Evolutionary conservation across 2,113 vertebrate species (phyloP), one percentile per base, ranked within the genome.

Genomic region (Leptobrachium ailaonicum): DNA sequence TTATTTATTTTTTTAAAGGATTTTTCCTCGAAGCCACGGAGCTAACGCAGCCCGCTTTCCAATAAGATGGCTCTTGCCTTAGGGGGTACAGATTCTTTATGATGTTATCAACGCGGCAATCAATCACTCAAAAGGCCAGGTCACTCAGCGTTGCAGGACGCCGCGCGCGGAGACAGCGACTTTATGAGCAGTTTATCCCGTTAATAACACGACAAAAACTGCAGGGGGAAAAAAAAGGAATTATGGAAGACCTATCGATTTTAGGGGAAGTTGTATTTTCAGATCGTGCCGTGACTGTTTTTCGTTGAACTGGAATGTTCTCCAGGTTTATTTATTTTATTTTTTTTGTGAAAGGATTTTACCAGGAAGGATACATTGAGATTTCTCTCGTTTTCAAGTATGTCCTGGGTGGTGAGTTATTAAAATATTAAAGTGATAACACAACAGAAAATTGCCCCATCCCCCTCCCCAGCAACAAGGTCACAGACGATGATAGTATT

Each of bases 91-190:
- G 58, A 78, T 78, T 63, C 68, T 69, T 71, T 78, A 78, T 71
- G 76, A 78, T 78, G 76, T 78, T 78, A 78, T 78, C 76, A 63
- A 43, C 68, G 47, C 60, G 9, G 68, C 67, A 50, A 78, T 78
- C 56, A 71, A 78, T 78, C 76, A 78, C 67, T 44, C 56, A 63
- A 78, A 71, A 78, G 76, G 76, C 68, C 76, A 50, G 76, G 76
- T 71, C 76, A 71, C 42, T 45, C 4, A 60, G 75, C 56, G 50
- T 78, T 54, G 42, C 67, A 78, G 32, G 45, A 42, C 68, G 40
- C 14, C 54, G 13, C 4, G n/a, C 6, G 56, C 64, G 20, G 5
- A 68, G 66, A 68, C 9, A 43, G 41, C 41, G 66, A 40, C 41
- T 58, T 71, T 71, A 78, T 62, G 54, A 71, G 67, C 54, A 63